These are phyloP conservation scores for Halcyon badia DNA, from an alignment of 2,797 vertebrate species.

Conservation along the genomic window DNA sequence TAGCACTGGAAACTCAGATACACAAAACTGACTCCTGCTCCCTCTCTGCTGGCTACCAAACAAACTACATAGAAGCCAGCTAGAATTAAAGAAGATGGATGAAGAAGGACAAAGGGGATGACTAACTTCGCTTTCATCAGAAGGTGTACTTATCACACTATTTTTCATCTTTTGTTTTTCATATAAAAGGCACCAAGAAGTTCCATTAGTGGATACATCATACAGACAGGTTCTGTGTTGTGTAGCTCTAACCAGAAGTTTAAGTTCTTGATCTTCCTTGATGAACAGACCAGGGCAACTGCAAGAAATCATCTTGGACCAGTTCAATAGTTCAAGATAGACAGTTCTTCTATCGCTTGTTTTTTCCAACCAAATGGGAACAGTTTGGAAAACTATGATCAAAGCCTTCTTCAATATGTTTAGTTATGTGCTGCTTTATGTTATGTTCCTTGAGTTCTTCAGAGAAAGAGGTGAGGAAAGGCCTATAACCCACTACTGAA, in stretches of 20 bases:
- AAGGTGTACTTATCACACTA: not conserved
- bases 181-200: not conserved
- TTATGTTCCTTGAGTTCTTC: not conserved
- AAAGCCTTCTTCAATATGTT: not conserved
- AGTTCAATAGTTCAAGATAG: not conserved
- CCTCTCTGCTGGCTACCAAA: not conserved
- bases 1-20: not conserved
- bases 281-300: not conserved
- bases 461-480: not conserved
- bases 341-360: not conserved
- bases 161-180: not conserved
- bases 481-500: not conserved
- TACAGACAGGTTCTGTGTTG: not conserved
- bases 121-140: not conserved
- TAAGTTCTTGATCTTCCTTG: not conserved
- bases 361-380: not conserved
- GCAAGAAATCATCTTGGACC: not conserved
- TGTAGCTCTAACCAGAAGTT: not conserved
- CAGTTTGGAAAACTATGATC: not conserved
- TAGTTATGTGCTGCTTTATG: not conserved
- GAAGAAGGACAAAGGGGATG: not conserved
- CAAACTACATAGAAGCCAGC: not conserved
- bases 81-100: not conserved
- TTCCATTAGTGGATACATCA: not conserved
- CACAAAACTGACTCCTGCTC: fast-evolving